phyloP scores from a whole-genome alignment of 2,113 vertebrate genomes.

The Oryzias celebensis region DNA sequence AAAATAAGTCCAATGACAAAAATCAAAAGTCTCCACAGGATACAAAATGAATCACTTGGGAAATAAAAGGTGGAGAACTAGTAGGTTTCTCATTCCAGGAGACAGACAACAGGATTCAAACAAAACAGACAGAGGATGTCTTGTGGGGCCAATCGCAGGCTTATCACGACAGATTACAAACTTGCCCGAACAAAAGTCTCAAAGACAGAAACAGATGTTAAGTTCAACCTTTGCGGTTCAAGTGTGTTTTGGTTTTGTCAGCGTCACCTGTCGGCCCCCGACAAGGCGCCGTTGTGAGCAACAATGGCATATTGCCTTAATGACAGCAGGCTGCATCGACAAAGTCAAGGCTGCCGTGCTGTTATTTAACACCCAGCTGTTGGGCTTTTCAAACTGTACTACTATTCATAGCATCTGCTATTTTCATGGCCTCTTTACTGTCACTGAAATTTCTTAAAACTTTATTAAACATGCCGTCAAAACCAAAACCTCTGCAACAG shows the following conservation, averaged over 20 bases:
- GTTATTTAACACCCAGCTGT: conserved; percentile 63
- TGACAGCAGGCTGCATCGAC: conserved; percentile 40
- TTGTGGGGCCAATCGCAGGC: neutral
- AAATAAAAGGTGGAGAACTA: no score
- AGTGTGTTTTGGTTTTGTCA: neutral
- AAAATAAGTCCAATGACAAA: no score
- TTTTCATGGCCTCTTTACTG: no score
- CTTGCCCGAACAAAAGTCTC: conserved; percentile 23
- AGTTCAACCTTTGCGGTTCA: conserved; percentile 47
- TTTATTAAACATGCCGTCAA: no score
- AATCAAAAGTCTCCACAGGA: no score
- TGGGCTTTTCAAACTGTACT: conserved; percentile 22
- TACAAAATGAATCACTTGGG: no score
- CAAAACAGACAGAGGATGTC: conserved; percentile 24
- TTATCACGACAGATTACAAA: conserved; percentile 33
- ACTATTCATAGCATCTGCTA: conserved; percentile 11
- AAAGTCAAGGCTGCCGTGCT: conserved; percentile 54
- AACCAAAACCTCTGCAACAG: no score
- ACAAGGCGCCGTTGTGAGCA: conserved; percentile 56
- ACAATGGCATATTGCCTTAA: conserved; percentile 38
- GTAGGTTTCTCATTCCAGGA: neutral
- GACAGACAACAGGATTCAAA: conserved; percentile 21
- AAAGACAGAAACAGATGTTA: conserved; percentile 63
- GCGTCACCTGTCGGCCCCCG: conserved; percentile 70
- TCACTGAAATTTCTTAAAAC: no score